Conservation (phyloP, 2,888 invertebrate species). For the Desoria tigrina region DNA sequence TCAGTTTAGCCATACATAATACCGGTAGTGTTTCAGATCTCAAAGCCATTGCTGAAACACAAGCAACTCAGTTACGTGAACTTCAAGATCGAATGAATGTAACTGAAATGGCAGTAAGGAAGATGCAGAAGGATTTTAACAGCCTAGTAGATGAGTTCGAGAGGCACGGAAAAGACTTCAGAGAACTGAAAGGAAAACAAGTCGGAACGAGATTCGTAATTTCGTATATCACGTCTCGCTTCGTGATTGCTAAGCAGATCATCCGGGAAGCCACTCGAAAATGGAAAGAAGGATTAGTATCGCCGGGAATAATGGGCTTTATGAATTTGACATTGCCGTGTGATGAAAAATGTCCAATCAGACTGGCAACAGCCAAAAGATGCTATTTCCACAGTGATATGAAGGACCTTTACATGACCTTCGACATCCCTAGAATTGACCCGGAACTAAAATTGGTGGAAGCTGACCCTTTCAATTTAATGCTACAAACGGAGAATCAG, state of each 20-base stretch:
- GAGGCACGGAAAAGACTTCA: background rate
- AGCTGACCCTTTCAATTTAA: conserved; percentile 18
- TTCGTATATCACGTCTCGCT: conserved; percentile 3
- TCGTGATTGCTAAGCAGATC: conserved; percentile 10
- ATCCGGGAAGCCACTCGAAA: conserved; percentile 15
- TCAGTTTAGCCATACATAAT: background rate
- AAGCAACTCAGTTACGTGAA: background rate
- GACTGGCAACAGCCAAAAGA: background rate
- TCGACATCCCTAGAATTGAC: conserved; percentile 9
- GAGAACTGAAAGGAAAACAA: background rate
- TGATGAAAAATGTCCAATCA: conserved; percentile 13
- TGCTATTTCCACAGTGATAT: conserved; percentile 11
- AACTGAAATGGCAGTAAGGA: conserved; percentile 2
- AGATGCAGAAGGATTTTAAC: conserved; percentile 9
- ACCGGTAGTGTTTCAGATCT: background rate
- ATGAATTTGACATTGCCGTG: conserved; percentile 24
- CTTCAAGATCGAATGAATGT: background rate
- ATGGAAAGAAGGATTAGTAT: conserved; percentile 16
- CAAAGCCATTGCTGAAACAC: background rate
- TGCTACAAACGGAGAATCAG: conserved; percentile 12
- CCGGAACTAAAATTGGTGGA: conserved; percentile 8
- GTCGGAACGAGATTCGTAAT: conserved; percentile 8
- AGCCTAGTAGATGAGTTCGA: background rate
- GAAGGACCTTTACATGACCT: conserved; percentile 2
- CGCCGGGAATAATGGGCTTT: conserved; percentile 15